Base-by-base conservation (phyloP, 2,797 vertebrate species). In the Crossoptilon crossoptilon region DNA sequence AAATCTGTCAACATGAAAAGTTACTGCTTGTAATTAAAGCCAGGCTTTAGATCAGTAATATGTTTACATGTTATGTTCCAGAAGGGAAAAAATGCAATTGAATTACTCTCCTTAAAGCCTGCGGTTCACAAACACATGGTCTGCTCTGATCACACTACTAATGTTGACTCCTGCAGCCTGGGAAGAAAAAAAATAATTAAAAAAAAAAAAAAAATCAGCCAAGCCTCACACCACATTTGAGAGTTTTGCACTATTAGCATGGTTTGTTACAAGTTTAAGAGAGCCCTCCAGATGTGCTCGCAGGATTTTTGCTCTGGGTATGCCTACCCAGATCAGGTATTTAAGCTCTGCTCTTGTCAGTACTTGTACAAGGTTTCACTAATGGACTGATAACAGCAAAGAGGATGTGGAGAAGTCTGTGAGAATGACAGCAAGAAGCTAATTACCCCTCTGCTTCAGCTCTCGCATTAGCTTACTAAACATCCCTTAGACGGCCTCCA, bases 371-470 rank as follows among this genome's bases (percentile, higher is more conserved):
- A 96, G 93, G 94, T 96, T 97, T 96, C 91, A 90, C 98, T 98
- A 98, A 99, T 98, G 98, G 98, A 97, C 93, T 94, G 97, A 94
- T 98, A 98, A 98, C 97, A 98, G 97, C 97, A 96, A 94, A 93
- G 95, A 97, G 97, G 96, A 96, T 98, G 97, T 56, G 90, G 81
- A 94, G 94, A 96, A 97, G 96, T 97, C 97, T 94, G 93, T 96
- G 88, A 95, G 94, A 94, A 62, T 90, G 97, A 98, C 98, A 98
- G 93, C 70, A 37, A 95, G 97, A 95, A 71, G 98, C 98, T 98
- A 98, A 98, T 98, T 97, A 97, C 95, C 93, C 66, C 92, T 95
- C 95, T 96, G 83, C 77, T 80, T 94, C 88, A 85, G 87, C 77
- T 93, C 91, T 75, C 85, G 58, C 66, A 27, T 71, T 75, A 74